These are phyloP conservation scores for Pelochelys cantorii DNA, from an alignment of 2,797 vertebrate genomes.

Conservation along the genomic window DNA sequence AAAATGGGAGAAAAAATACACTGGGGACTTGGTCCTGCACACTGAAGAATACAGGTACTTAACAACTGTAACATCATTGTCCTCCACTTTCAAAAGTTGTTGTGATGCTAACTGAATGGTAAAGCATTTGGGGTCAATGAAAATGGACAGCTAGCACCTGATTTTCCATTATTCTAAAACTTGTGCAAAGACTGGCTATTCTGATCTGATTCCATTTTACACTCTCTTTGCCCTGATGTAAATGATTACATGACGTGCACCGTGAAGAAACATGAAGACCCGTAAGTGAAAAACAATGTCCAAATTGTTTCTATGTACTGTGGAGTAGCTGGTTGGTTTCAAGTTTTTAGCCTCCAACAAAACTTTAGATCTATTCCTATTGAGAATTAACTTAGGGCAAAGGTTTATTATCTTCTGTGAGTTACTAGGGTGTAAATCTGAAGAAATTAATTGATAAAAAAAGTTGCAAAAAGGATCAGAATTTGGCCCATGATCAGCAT, in stretches of 20 bases:
- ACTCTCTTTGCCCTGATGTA: neutral
- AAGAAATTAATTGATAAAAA: neutral
- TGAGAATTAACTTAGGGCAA: neutral
- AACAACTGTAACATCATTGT: neutral
- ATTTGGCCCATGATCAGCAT: neutral
- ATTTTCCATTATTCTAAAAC: neutral
- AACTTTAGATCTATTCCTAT: neutral
- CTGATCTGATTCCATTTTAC: neutral
- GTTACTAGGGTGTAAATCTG: neutral
- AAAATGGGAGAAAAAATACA: fast-evolving
- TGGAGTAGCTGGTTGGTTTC: neutral
- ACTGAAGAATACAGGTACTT: neutral
- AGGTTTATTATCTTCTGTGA: neutral
- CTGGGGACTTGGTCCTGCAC: neutral
- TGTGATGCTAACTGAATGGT: neutral
- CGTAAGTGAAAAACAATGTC: slow-evolving; percentile 1
- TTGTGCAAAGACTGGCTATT: neutral
- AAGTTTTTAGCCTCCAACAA: neutral
- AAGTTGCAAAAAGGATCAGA: neutral
- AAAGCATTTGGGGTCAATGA: neutral
- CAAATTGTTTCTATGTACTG: neutral
- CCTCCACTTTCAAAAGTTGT: neutral
- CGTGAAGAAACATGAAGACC: neutral
- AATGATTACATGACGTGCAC: neutral
- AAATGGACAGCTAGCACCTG: neutral